These are phyloP conservation scores for Eonycteris spelaea DNA, from an alignment of 2,113 vertebrate genomes.

Conservation along the genomic window DNA sequence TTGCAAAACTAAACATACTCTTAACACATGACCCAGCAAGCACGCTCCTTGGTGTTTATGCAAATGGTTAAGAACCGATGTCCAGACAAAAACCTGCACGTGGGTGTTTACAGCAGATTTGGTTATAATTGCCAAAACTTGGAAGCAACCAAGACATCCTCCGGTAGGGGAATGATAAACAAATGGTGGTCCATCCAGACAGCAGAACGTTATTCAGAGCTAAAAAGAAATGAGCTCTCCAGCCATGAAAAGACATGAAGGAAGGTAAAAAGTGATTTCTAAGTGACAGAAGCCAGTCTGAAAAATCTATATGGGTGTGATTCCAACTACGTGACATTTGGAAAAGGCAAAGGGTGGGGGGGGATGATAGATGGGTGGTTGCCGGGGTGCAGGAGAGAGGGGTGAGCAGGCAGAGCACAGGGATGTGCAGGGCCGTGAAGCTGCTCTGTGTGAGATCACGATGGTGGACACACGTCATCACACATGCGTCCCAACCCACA, in stretches of 20 bases:
- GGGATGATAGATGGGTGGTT: no score
- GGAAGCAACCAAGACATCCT: neutral
- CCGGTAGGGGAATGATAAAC: neutral
- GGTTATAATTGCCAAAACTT: neutral
- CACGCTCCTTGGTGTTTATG: no score
- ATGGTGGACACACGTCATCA: rapidly evolving
- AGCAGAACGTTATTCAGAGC: neutral
- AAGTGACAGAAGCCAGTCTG: neutral
- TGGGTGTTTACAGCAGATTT: neutral
- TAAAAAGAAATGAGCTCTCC: no score
- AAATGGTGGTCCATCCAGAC: neutral
- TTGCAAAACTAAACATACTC: neutral
- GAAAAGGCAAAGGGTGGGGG: neutral
- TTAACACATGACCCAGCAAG: rapidly evolving
- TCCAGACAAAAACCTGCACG: neutral
- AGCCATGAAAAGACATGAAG: neutral
- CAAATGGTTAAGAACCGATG: no score
- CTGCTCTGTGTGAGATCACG: rapidly evolving
- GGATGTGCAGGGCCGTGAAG: no score
- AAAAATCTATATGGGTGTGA: neutral
- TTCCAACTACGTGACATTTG: neutral
- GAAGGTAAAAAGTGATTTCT: neutral
- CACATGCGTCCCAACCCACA: rapidly evolving
- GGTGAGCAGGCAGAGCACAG: neutral
- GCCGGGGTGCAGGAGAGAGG: neutral